Percentiles rank a stretch among this genome's conserved stretches.
phyloP scores from a whole-genome alignment of 2,797 vertebrate genomes.

The Gymnoscopelus braueri region DNA sequence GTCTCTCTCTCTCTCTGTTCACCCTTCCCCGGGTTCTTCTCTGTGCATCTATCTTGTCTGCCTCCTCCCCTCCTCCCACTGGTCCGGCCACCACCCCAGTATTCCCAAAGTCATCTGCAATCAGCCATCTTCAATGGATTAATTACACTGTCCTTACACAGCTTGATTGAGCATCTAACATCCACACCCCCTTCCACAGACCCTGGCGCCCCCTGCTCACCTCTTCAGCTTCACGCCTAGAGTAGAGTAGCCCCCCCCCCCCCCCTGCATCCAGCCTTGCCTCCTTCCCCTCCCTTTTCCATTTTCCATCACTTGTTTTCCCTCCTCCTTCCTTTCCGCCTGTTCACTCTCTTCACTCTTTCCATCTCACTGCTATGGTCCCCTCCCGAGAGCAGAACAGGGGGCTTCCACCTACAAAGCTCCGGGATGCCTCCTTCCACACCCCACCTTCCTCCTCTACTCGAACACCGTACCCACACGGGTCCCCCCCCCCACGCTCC shows the following conservation, averaged over 20 bases:
- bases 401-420: slow-evolving; percentile 30
- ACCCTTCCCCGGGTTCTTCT: slow-evolving; percentile 64
- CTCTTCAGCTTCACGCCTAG: slow-evolving; percentile 43
- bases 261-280: slow-evolving; percentile 18
- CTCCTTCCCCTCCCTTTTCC: slow-evolving; percentile 47
- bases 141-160: slow-evolving; percentile 80
- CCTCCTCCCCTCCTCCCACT: slow-evolving; percentile 54
- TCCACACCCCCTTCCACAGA: slow-evolving; percentile 62
- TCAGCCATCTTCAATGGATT: slow-evolving; percentile 86
- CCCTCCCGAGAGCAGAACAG: neutral
- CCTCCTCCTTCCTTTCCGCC: slow-evolving; percentile 19
- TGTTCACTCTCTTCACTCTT: too few species aligned
- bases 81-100: slow-evolving; percentile 57
- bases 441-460: slow-evolving; percentile 21
- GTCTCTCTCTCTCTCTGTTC: slow-evolving; percentile 67
- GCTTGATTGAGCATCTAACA: slow-evolving; percentile 81
- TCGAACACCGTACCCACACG: slow-evolving; percentile 31
- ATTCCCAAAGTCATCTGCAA: slow-evolving; percentile 85
- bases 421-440: slow-evolving; percentile 28
- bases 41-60: slow-evolving; percentile 75
- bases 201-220: slow-evolving; percentile 48
- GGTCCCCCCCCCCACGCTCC: slow-evolving; percentile 21
- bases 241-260: neutral
- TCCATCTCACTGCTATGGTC: neutral
- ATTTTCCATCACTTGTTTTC: neutral